Evolutionary conservation across 1,140 invertebrate species (phyloP).

Genomic region (Atta cephalotes): DNA sequence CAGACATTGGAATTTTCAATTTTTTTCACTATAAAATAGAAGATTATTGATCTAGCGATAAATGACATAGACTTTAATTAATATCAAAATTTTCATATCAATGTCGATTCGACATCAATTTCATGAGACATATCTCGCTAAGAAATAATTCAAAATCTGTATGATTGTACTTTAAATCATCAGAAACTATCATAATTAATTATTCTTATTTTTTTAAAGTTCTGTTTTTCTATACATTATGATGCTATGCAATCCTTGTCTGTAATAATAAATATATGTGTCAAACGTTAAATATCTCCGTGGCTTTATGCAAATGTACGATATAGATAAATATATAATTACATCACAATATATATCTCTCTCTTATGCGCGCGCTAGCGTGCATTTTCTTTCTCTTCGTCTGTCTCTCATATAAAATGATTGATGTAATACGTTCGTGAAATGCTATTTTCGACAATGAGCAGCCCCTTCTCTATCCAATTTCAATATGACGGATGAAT

Average conservation of each 20-base stretch:
- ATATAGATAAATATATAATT: slow-evolving; percentile 57
- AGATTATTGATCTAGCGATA: not conserved
- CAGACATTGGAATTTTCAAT: not conserved
- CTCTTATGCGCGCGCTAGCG: not conserved
- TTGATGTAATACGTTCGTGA: slow-evolving; percentile 58
- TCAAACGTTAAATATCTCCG: slow-evolving; percentile 19
- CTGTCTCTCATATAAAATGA: slow-evolving; percentile 50
- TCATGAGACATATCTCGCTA: too few relatives aligned
- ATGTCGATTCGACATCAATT: too few relatives aligned
- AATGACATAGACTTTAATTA: too few relatives aligned
- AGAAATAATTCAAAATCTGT: slow-evolving; percentile 16
- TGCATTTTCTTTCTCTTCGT: slow-evolving; percentile 10
- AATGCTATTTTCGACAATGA: slow-evolving; percentile 76
- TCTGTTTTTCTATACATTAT: not conserved
- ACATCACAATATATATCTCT: not conserved
- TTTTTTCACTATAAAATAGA: not conserved
- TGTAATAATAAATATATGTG: not conserved
- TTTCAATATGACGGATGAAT: slow-evolving; percentile 80
- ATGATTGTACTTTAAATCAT: not conserved
- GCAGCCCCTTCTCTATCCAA: slow-evolving; percentile 62
- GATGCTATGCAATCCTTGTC: not conserved
- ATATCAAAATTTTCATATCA: too few relatives aligned
- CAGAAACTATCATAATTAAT: not conserved
- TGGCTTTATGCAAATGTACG: not conserved
- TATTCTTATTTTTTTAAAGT: not conserved